Evolutionary conservation across 53 echinoderm and acorn worm genomes (phyloP).

Genomic region (Mesocentrotus franciscanus): DNA sequence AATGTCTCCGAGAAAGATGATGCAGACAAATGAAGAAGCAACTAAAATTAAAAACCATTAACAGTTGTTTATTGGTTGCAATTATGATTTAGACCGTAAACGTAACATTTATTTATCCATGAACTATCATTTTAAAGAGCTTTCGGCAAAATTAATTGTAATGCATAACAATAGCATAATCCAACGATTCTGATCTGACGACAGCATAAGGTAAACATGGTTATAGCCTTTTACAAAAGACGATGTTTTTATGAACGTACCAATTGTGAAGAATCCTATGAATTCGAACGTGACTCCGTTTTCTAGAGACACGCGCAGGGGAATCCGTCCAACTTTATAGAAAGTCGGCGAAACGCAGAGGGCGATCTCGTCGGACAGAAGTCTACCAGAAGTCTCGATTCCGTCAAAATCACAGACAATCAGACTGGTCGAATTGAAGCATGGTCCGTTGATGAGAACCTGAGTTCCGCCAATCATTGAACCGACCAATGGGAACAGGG

Average conservation of each 20-base stretch:
- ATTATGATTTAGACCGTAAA: no score
- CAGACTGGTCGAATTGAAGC: conserved; percentile 38
- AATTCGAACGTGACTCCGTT: conserved; percentile 49
- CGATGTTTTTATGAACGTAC: conserved; percentile 18
- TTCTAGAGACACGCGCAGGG: conserved; percentile 43
- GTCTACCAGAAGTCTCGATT: neutral
- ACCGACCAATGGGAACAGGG: conserved; percentile 57
- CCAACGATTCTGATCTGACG: no score
- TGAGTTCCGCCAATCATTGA: conserved; percentile 61
- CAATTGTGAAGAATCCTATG: conserved; percentile 39
- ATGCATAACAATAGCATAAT: no score
- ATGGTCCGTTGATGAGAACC: conserved; percentile 52
- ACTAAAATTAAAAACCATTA: no score
- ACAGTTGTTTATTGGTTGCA: no score
- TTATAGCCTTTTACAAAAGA: no score
- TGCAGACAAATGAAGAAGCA: no score
- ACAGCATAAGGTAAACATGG: no score
- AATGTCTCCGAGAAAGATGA: no score
- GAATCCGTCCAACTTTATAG: conserved; percentile 27
- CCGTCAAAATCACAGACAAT: conserved; percentile 32
- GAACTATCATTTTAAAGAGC: no score
- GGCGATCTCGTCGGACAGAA: neutral
- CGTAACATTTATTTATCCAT: no score
- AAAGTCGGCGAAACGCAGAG: conserved; percentile 61
- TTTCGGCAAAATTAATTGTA: no score